Conservation (phyloP, 1,140 invertebrate species). For the Xylocopa sonorina region DNA sequence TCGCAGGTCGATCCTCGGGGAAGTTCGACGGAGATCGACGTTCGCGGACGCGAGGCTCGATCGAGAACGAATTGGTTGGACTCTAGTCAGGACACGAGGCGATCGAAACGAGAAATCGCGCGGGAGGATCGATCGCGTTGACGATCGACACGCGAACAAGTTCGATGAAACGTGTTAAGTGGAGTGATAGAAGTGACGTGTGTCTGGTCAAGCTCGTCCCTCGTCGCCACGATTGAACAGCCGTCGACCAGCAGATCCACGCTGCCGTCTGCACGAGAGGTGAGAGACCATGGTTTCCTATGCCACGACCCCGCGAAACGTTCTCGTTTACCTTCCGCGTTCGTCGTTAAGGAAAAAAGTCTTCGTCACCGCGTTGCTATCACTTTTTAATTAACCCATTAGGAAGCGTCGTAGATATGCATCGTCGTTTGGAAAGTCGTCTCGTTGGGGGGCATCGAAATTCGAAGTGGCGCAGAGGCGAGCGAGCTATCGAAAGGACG, state of each 20-base stretch:
- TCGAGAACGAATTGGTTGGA: neutral
- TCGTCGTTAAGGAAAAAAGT: too few relatives aligned
- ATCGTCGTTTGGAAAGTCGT: neutral
- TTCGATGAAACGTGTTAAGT: slow-evolving; percentile 54
- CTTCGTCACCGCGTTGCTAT: too few relatives aligned
- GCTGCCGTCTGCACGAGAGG: slow-evolving; percentile 77
- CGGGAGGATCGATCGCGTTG: too few relatives aligned
- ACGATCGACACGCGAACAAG: slow-evolving; percentile 20
- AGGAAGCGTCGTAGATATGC: too few relatives aligned
- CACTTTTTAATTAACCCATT: slow-evolving; percentile 11
- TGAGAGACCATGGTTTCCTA: slow-evolving; percentile 57
- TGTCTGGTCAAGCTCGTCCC: slow-evolving; percentile 33
- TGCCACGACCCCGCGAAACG: neutral
- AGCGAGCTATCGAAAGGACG: slow-evolving; percentile 36
- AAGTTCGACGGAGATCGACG: too few relatives aligned
- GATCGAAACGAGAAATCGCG: too few relatives aligned
- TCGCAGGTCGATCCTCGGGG: neutral
- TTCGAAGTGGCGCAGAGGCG: neutral
- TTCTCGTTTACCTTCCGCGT: too few relatives aligned
- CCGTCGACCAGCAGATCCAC: slow-evolving; percentile 68
- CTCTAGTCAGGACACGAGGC: too few relatives aligned
- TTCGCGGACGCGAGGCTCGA: neutral
- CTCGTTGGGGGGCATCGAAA: neutral
- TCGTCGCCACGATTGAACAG: slow-evolving; percentile 66
- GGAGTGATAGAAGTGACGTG: slow-evolving; percentile 53